Conservation (phyloP, 2,113 vertebrate species). For the Pteruthius melanotis region DNA sequence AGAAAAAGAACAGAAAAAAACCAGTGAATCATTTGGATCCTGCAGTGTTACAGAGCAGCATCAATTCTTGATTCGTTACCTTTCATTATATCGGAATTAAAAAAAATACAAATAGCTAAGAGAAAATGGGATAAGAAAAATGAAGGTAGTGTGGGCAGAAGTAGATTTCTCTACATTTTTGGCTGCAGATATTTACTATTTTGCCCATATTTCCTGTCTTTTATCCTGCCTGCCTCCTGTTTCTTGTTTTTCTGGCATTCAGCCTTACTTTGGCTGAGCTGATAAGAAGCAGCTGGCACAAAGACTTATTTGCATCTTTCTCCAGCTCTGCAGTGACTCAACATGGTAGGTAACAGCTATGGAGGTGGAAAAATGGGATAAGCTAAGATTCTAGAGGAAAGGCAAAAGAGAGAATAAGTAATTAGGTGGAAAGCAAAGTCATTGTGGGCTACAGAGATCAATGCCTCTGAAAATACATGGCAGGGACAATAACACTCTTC, state of each 20-base stretch:
- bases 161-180: not conserved
- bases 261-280: constrained; percentile 31
- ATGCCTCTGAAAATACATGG: not conserved
- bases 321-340: not conserved
- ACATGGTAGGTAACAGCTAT: not conserved
- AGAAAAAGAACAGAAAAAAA: not conserved
- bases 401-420: not conserved
- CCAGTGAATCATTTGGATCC: not conserved
- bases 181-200: not conserved
- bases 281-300: constrained; percentile 38
- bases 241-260: constrained; percentile 46
- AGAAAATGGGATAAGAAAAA: not conserved
- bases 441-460: not conserved
- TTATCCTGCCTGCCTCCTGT: constrained; percentile 29
- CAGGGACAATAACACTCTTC: not conserved
- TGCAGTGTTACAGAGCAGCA: not conserved
- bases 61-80: not conserved
- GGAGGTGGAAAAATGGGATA: not conserved
- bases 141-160: not conserved
- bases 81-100: not conserved
- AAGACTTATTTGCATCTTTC: constrained; percentile 1
- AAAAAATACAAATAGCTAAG: not conserved
- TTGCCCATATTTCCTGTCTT: not conserved
- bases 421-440: not conserved
- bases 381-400: not conserved